These are phyloP conservation scores for Cairina moschata DNA, from an alignment of 2,113 vertebrate species.

Conservation along the genomic window DNA sequence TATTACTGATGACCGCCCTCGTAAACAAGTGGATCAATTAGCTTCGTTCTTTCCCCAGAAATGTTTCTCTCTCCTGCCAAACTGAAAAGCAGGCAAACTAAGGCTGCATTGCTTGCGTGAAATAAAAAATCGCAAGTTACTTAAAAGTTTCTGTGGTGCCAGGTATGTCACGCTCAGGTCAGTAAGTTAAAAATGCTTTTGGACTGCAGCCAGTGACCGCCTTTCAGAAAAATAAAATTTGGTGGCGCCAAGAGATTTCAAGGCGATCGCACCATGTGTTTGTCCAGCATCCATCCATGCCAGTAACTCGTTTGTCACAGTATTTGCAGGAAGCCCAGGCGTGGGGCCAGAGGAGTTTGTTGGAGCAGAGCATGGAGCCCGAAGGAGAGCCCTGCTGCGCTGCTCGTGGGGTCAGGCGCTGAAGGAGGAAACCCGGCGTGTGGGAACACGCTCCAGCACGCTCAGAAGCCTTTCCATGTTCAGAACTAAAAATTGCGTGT, in stretches of 20 bases:
- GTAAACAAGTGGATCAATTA: not conserved
- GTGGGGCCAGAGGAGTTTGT: fast-evolving
- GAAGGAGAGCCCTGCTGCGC: no score
- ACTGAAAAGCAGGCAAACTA: not conserved
- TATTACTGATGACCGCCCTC: not conserved
- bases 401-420: no score
- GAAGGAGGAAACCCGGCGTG: not conserved
- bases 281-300: fast-evolving
- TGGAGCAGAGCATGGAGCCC: fast-evolving
- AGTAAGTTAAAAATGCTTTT: not conserved
- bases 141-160: not conserved
- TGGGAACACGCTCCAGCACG: not conserved
- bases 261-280: fast-evolving
- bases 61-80: not conserved
- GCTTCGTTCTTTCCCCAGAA: not conserved
- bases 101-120: not conserved
- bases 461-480: not conserved
- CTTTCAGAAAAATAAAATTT: not conserved
- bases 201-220: not conserved
- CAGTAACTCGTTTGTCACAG: no score
- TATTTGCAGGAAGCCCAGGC: not conserved
- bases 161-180: not conserved
- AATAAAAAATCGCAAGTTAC: not conserved
- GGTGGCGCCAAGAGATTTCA: not conserved
- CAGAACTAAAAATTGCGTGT: fast-evolving